Conservation (phyloP, 2,797 vertebrate species). For the Chiloscyllium punctatum region DNA sequence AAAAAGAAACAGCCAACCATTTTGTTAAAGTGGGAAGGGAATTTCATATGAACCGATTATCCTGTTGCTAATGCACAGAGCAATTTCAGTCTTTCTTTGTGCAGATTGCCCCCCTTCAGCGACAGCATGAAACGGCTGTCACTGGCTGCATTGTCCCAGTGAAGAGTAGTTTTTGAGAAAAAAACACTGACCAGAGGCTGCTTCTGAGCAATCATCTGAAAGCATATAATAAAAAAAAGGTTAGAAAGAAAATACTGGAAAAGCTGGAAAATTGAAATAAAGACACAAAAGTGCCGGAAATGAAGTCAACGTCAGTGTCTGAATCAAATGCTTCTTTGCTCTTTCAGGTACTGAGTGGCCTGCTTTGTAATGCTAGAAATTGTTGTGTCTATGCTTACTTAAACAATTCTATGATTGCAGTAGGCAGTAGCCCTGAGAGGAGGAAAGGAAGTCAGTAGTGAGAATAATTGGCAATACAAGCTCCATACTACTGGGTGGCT, state of each 20-base stretch:
- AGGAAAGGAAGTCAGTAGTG: not conserved
- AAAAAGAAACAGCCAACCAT: not conserved
- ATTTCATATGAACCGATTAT: not conserved
- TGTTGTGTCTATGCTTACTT: not conserved
- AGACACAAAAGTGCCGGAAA: not conserved
- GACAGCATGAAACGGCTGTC: not conserved
- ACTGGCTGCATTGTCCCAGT: not conserved
- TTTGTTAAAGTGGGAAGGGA: not conserved
- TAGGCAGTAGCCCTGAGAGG: not conserved
- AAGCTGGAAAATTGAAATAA: not conserved
- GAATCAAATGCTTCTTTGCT: not conserved
- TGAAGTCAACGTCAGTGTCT: not conserved
- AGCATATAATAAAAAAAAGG: not conserved
- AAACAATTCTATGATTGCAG: not conserved
- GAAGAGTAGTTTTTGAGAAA: not conserved
- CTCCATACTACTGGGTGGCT: not conserved
- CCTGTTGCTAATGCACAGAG: not conserved
- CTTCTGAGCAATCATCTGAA: not conserved
- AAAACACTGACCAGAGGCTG: not conserved
- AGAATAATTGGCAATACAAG: not conserved
- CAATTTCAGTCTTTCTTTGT: not conserved
- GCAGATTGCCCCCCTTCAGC: not conserved
- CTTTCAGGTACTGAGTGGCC: not conserved
- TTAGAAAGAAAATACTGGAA: not conserved
- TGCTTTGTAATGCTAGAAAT: not conserved